Base-by-base conservation (phyloP, 2,888 invertebrate genomes). In the Pegoplata infirma region DNA sequence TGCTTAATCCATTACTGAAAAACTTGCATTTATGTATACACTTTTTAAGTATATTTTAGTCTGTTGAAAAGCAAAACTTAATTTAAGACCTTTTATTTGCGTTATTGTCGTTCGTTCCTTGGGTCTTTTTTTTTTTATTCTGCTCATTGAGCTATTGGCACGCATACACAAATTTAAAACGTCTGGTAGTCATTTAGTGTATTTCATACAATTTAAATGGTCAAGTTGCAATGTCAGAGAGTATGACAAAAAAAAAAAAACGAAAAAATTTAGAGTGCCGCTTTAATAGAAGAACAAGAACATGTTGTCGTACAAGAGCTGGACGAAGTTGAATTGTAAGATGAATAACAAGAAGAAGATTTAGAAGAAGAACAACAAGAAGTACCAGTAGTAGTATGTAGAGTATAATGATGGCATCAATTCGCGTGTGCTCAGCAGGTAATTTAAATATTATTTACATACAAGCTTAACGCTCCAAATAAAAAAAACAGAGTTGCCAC, bases 151-250 rank as follows among this genome's bases (percentile, higher is more conserved):
- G 51, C 21, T 44, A 44, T 47, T 68, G 28, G 19, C 67, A 61
- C 40, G 75, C 61, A 56, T 19, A 25, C 47, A 58, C 17, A 36
- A 59, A 46, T 75, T 56, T 19, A 46, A 67, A 67, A 21, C 21
- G 75, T 63, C 56, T 75, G 68, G 56, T n/a, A 68, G 74, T 51
- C 59, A 46, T 66, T 59, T 46, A 28, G 21, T 66, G 17, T 44
- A 23, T 32, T 58, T 49, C 14, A 64, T 14, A 28, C 36, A 68
- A 63, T 72, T 68, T 61, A 74, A 53, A 55, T 68, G 67, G 67
- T 75, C 74, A 68, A 68, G 66, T 59, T 67, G 46, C 36, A 40
- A 40, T 40, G 36, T 40, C 36, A 40, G 36, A 40, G n/a, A n/a
- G 36, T 0, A 32, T 32, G n/a, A 40, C 36, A 40, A 40, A 12